Evolutionary conservation across 2,888 invertebrate species (phyloP).

Genomic region (Chymomyza amoena): DNA sequence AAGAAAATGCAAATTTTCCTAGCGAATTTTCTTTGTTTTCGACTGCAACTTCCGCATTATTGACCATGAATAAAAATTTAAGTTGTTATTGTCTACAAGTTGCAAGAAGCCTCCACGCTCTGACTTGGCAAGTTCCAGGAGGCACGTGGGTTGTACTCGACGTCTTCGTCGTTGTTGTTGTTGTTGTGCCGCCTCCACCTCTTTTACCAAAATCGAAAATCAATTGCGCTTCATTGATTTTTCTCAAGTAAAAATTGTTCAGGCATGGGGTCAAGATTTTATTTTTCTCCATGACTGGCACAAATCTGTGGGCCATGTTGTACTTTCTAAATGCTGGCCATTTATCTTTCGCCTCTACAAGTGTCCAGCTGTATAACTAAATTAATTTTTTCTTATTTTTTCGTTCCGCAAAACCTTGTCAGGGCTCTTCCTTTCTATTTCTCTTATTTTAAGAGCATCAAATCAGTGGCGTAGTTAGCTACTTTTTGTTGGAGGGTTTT

Average conservation of each 20-base stretch:
- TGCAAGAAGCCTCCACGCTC: conserved; percentile 5
- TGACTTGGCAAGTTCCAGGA: conserved; percentile 9
- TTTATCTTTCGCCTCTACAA: conserved; percentile 63
- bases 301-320: conserved; percentile 11
- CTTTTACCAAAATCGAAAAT: conserved; percentile 41
- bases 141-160: conserved; percentile 59
- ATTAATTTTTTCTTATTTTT: conserved; percentile 48
- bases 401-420: conserved; percentile 29
- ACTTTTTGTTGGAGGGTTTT: too few species aligned
- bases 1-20: conserved; percentile 57
- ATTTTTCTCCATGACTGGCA: conserved; percentile 22
- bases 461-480: neutral
- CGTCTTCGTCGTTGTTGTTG: neutral
- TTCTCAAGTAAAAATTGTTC: conserved; percentile 19
- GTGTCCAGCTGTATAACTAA: conserved; percentile 69
- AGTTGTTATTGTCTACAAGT: conserved; percentile 65
- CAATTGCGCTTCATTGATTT: conserved; percentile 61
- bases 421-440: neutral
- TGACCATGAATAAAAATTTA: conserved; percentile 73
- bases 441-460: neutral
- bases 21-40: conserved; percentile 65
- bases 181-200: conserved; percentile 37
- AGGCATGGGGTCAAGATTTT: conserved; percentile 32
- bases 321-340: conserved; percentile 66
- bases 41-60: conserved; percentile 69